These are phyloP conservation scores for Tridacna crocea DNA, from an alignment of 2,888 invertebrate species.

Conservation along the genomic window DNA sequence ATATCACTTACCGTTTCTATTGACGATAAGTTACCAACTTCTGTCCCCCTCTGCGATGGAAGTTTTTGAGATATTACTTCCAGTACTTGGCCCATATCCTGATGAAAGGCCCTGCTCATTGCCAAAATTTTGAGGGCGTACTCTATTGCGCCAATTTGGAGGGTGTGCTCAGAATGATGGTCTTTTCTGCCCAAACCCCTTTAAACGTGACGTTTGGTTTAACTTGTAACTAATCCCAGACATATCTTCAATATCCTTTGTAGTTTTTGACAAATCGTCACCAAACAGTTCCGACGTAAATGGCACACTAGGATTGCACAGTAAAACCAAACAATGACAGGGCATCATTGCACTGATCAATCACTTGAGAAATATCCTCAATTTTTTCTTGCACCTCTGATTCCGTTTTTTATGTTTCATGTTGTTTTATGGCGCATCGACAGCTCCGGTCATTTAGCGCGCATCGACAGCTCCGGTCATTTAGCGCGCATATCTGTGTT, in stretches of 20 bases:
- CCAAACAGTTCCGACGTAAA: not conserved
- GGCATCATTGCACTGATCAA: constrained; percentile 28
- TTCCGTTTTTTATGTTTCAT: constrained; percentile 19
- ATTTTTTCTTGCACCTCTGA: constrained; percentile 20
- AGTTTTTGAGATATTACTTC: too few species aligned
- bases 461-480: too few species aligned
- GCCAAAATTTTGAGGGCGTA: constrained; percentile 25
- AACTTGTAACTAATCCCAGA: constrained; percentile 31
- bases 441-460: too few species aligned
- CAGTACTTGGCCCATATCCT: too few species aligned
- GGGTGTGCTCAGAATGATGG: not conserved
- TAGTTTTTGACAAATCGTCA: too few species aligned
- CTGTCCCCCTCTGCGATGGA: too few species aligned
- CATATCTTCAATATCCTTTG: too few species aligned
- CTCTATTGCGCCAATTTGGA: constrained; percentile 20
- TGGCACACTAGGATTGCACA: not conserved
- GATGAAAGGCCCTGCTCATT: constrained; percentile 26
- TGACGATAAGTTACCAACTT: too few species aligned
- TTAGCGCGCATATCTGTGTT: too few species aligned
- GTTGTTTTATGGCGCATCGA: constrained; percentile 6
- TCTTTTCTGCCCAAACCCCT: not conserved
- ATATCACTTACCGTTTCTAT: too few species aligned
- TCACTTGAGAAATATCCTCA: constrained; percentile 18
- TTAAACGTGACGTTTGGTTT: constrained; percentile 20
- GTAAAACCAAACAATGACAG: constrained; percentile 8